Evolutionary conservation across 2,888 invertebrate species (phyloP), one percentile per base, ranked within the genome.

Genomic region (Nowickia ferox): DNA sequence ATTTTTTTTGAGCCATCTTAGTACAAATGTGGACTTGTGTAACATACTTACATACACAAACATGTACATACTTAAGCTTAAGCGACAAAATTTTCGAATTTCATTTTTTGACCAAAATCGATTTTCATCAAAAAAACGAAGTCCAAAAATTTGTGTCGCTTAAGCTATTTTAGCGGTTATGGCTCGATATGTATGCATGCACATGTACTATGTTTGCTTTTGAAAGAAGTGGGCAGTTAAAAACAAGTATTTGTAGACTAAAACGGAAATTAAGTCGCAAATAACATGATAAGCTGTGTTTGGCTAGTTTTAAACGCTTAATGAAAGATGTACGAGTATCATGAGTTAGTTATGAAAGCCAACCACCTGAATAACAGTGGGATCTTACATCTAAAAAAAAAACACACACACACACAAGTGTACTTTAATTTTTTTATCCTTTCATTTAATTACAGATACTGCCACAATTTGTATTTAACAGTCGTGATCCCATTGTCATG

Each of bases 401-500:
- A 15, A 46, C 10, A 65, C 5, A 30, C 30, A 6, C 1, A 30
- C 30, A 30, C 0, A 30, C 5, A 68, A 38, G 1, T 0, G 51
- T 65, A 53, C 66, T 57, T 59, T 65, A 80, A 30, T 57, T 30
- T 22, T 38, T 42, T 61, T 69, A 6, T 22, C 57, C 42, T 38
- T 61, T 42, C 61, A 68, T 57, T 46, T 46, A 57, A 77, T 91
- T 90, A 17, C 93, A 95, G 94, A 94, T 96, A 88, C 91, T 96
- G 92, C 96, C 96, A 40, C 97, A 99, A 93, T 98, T 96, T 93
- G 95, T 99, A 91, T 99, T 99, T 95, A 99, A 99, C 94, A 97
- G 98, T 10, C 95, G 99, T 84, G 99, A 99, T 94, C 99, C 99
- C 10, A 99, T 99, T 92, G 98, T 99, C 30, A 95, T 97, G 90